These are phyloP conservation scores for Tetraneura akinire DNA, from an alignment of 1,140 invertebrate species.

Conservation along the genomic window DNA sequence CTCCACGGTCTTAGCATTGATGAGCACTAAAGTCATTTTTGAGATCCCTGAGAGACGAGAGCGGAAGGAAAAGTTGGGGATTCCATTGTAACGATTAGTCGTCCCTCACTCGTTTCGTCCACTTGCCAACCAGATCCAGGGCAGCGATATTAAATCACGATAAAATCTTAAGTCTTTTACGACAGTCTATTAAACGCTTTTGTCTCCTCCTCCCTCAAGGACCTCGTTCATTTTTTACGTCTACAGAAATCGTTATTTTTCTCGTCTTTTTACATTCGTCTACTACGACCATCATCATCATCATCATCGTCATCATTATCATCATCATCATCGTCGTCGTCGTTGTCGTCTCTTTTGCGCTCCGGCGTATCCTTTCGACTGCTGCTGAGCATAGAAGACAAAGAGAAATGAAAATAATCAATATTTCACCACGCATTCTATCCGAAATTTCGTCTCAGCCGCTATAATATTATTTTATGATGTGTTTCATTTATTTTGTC, in stretches of 20 bases:
- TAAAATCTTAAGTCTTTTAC: constrained; percentile 48
- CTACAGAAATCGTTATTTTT: constrained; percentile 41
- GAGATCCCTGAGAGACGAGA: constrained; percentile 1
- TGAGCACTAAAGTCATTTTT: constrained; percentile 41
- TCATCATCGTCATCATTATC: constrained; percentile 5
- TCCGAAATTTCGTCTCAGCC: background rate
- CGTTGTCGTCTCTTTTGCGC: background rate
- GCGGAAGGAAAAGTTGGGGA: constrained; percentile 20
- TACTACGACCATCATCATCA: background rate
- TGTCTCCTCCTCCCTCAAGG: constrained; percentile 8
- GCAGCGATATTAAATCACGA: constrained; percentile 46
- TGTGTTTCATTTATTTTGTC: constrained; percentile 22
- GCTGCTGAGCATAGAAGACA: too few relatives aligned
- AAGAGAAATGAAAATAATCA: constrained; percentile 46
- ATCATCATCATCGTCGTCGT: background rate
- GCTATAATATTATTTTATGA: constrained; percentile 22
- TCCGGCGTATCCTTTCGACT: background rate
- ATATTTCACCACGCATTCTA: constrained; percentile 10
- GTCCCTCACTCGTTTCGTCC: constrained; percentile 9
- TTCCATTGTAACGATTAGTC: constrained; percentile 47
- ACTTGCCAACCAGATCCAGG: constrained; percentile 2
- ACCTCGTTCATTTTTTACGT: constrained; percentile 37
- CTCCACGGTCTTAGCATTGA: background rate
- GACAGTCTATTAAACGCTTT: constrained; percentile 48
- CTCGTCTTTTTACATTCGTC: constrained; percentile 20